A percentile compares a stretch with the other conserved stretches of the same genome.
Evolutionary conservation across 2,888 invertebrate genomes (phyloP).

Genomic region (Fragum fragum): DNA sequence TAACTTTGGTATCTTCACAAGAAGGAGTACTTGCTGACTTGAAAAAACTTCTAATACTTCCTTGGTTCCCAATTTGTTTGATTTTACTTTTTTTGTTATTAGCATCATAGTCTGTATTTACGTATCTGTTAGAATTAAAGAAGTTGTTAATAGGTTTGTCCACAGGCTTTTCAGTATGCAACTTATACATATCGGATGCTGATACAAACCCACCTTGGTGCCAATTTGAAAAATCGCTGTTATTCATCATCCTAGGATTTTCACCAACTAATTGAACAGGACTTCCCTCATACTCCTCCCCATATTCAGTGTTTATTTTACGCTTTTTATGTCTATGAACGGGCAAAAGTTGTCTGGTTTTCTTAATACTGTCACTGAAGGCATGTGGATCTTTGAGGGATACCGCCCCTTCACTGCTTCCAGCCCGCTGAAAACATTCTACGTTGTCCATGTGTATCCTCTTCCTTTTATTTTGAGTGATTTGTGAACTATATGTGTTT

Average conservation of each 20-base stretch:
- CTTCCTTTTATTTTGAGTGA: slow-evolving; percentile 9
- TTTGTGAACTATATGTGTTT: neutral
- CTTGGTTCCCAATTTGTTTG: slow-evolving; percentile 57
- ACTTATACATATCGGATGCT: slow-evolving; percentile 62
- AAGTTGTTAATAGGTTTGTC: neutral
- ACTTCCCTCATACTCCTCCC: neutral
- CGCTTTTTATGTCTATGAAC: slow-evolving; percentile 36
- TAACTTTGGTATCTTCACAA: slow-evolving; percentile 3
- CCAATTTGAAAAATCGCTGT: neutral
- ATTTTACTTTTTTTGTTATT: slow-evolving; percentile 24
- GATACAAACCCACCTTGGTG: slow-evolving; percentile 54
- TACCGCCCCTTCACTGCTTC: neutral
- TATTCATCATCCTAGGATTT: too few species aligned
- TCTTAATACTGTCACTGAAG: slow-evolving; percentile 9
- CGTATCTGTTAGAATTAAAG: neutral
- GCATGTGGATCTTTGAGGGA: slow-evolving; percentile 2
- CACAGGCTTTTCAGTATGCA: slow-evolving; percentile 22
- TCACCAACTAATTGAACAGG: too few species aligned
- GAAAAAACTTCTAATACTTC: slow-evolving; percentile 57
- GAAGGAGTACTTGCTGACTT: slow-evolving; percentile 20
- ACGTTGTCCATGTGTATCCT: slow-evolving; percentile 13
- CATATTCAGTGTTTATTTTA: neutral
- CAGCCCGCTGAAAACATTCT: slow-evolving; percentile 17
- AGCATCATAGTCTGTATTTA: neutral
- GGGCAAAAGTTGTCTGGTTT: slow-evolving; percentile 23